Percentiles rank a stretch among this genome's conserved stretches.
Evolutionary conservation across 1,140 invertebrate species (phyloP).

Genomic region (Trichonephila clavipes): DNA sequence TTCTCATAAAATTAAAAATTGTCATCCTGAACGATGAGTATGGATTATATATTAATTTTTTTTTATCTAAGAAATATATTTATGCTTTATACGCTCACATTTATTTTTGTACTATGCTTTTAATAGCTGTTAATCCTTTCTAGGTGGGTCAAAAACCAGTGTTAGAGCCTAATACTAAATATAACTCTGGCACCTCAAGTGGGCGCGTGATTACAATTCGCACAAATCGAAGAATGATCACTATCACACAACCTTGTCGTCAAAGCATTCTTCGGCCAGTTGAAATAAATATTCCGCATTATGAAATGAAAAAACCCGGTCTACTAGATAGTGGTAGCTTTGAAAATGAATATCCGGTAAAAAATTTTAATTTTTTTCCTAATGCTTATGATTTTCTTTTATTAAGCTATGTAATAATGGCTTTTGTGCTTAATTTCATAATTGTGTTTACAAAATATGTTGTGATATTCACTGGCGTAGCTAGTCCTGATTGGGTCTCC

Average conservation of each 20-base stretch:
- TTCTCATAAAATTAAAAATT: not conserved
- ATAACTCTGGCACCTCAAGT: constrained; percentile 60
- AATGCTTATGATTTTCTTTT: not conserved
- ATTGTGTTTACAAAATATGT: too few relatives aligned
- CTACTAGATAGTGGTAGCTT: constrained; percentile 68
- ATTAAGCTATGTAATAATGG: too few relatives aligned
- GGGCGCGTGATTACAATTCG: constrained; percentile 77
- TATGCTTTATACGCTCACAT: not conserved
- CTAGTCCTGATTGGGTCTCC: too few relatives aligned
- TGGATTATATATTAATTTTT: not conserved
- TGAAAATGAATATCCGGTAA: constrained; percentile 75
- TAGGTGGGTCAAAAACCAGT: constrained; percentile 70
- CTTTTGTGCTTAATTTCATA: too few relatives aligned
- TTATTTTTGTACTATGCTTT: not conserved
- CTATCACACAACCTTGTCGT: constrained; percentile 75
- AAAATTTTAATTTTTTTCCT: not conserved
- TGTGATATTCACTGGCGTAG: too few relatives aligned
- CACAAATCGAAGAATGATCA: constrained; percentile 77
- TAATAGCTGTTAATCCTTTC: not conserved
- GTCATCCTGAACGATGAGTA: not conserved
- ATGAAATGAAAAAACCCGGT: constrained; percentile 28
- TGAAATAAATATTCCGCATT: constrained; percentile 54
- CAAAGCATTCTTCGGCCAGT: constrained; percentile 76
- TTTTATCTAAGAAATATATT: not conserved
- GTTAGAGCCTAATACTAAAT: constrained; percentile 47